Conservation (phyloP, 2,797 vertebrate genomes). For the Gallinago solitaria region DNA sequence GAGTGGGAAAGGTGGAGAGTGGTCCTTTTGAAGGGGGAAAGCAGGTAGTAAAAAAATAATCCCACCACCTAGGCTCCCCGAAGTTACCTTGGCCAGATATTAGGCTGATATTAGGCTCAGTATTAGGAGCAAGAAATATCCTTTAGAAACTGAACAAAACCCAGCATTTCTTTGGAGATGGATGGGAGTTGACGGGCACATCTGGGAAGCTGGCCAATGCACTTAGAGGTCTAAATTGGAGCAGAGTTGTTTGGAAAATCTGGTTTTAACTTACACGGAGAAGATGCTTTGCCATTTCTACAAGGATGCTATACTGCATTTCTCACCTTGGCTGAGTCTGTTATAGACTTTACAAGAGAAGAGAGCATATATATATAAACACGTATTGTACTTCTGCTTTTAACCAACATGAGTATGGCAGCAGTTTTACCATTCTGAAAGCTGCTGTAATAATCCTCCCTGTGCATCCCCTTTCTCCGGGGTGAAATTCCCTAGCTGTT, state of each 20-base stretch:
- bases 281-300: not conserved
- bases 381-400: not conserved
- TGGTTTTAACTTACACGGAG: not conserved
- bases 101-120: not conserved
- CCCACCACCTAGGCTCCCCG: not conserved
- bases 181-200: not conserved
- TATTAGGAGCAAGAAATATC: not conserved
- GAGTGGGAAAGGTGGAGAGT: not conserved
- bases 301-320: not conserved
- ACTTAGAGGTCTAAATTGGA: constrained; percentile 1
- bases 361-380: not conserved
- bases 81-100: not conserved
- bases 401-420: not conserved
- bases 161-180: not conserved
- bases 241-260: constrained; percentile 1
- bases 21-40: not conserved
- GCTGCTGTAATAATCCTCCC: not conserved
- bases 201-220: constrained; percentile 8
- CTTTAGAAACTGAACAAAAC: not conserved
- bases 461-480: not conserved
- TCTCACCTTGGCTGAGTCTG: not conserved
- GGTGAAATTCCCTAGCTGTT: not conserved
- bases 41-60: not conserved
- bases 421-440: not conserved
- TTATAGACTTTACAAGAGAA: not conserved